phyloP scores from a whole-genome alignment of 2,113 vertebrate species.

The Thunnus thynnus region DNA sequence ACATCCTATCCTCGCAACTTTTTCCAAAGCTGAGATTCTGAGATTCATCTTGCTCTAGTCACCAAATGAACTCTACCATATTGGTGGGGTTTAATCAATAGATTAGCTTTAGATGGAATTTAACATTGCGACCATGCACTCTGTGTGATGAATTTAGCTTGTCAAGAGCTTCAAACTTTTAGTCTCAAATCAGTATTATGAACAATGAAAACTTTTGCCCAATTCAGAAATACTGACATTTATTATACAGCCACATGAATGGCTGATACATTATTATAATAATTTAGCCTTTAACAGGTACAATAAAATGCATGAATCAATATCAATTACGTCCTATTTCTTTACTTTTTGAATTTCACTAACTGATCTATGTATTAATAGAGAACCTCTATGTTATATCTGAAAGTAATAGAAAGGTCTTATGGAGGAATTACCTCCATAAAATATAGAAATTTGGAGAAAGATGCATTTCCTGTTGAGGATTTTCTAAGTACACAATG shows the following conservation, averaged over 20 bases:
- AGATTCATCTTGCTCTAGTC: conserved; percentile 99
- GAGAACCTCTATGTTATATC: conserved; percentile 10
- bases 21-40: conserved; percentile 94
- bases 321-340: conserved; percentile 3
- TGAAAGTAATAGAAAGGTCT: conserved; percentile 41
- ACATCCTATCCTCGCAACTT: conserved; percentile 99
- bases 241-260: conserved; percentile 24
- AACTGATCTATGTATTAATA: conserved; percentile 20
- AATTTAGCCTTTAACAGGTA: not conserved
- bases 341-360: conserved; percentile 7
- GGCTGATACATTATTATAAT: conserved; percentile 12
- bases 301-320: conserved; percentile 16
- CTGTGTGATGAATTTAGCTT: conserved; percentile 88
- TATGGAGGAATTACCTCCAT: conserved; percentile 27
- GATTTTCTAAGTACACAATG: conserved; percentile 45
- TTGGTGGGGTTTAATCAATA: conserved; percentile 99
- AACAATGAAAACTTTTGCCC: conserved; percentile 13
- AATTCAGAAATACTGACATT: conserved; percentile 35
- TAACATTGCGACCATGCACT: conserved; percentile 99
- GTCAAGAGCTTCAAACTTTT: conserved; percentile 47
- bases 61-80: conserved; percentile 99
- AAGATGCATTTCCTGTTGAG: conserved; percentile 41
- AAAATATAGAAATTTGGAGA: conserved; percentile 4
- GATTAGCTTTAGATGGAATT: conserved; percentile 98
- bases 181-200: conserved; percentile 57